Evolutionary conservation across 2,797 vertebrate species (phyloP), one percentile per base, ranked within the genome.

Genomic region (Petrocephalus sullivani): DNA sequence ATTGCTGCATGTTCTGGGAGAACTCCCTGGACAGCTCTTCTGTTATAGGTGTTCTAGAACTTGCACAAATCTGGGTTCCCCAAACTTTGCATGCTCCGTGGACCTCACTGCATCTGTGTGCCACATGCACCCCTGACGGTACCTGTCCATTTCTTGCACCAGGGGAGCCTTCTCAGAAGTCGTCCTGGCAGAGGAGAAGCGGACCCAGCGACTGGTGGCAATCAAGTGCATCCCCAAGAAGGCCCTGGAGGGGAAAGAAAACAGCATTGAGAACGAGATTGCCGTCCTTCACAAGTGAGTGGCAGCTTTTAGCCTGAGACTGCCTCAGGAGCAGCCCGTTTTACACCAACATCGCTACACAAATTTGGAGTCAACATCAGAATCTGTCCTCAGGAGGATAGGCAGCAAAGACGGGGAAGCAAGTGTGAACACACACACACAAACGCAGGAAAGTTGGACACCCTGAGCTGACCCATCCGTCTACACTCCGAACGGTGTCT

Each of bases 181-280:
- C 90, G 96, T 99, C 92, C 96, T 99, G 92, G 98, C 98, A 0
- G 98, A 99, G 92, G 98, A 99, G 93, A 98, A 97, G 93, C 96
- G 93, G 83, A 98, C 97, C 0, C 96, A 92, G 94, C 97, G 95
- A 92, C 91, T 99, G 89, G 98, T 99, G 93, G 98, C 98, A 58
- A 96, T 99, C 94, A 99, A 99, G 92, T 99, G 98, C 91, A 99
- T 99, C 12, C 95, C 97, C 78, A 99, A 98, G 95, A 98, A 98
- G 93, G 98, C 98, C 0, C 92, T 99, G 89, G 97, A 98, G 90
- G 98, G 98, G 85, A 99, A 99, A 87, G 98, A 98, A 92, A 98
- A 96, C 94, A 98, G 97, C 96, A 98, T 99, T n/a, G 98, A 99
- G 93, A 99, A 99, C 0, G 98, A 99, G 95, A 99, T 99, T 0